Evolutionary conservation across 2,888 invertebrate species (phyloP).

Genomic region (Belgica antarctica): DNA sequence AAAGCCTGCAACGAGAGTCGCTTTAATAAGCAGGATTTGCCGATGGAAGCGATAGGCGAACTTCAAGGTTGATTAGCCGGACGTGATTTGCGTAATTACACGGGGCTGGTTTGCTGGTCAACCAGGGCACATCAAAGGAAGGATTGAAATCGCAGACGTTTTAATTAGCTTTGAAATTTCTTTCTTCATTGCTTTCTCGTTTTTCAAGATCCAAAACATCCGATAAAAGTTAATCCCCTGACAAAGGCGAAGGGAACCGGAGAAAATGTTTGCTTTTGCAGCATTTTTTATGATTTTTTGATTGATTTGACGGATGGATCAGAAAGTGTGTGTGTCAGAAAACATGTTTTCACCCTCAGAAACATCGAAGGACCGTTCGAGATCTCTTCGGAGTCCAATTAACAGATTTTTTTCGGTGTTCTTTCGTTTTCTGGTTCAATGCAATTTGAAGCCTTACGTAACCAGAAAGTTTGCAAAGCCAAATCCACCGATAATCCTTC

Average conservation of each 20-base stretch:
- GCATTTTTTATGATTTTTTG: constrained; percentile 36
- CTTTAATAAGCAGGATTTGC: constrained; percentile 11
- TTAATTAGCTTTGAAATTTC: not conserved
- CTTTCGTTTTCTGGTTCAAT: constrained; percentile 5
- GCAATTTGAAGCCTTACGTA: too few relatives aligned
- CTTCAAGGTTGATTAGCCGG: not conserved
- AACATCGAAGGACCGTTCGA: constrained; percentile 5
- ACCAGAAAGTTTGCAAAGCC: not conserved
- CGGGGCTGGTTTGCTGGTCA: constrained; percentile 1
- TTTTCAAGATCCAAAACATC: not conserved
- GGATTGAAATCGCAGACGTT: not conserved
- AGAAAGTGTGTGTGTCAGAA: constrained; percentile 8
- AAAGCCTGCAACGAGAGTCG: not conserved
- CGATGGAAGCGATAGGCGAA: not conserved
- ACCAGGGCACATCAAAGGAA: not conserved
- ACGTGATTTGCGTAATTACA: not conserved
- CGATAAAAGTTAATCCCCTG: constrained; percentile 38
- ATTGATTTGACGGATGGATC: constrained; percentile 34
- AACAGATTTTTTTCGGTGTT: not conserved
- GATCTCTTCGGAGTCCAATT: constrained; percentile 20
- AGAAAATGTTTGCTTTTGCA: not conserved
- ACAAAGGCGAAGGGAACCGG: not conserved
- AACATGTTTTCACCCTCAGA: not conserved
- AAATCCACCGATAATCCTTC: constrained; percentile 9
- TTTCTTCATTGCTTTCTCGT: not conserved